Evolutionary conservation across 2,113 vertebrate genomes (phyloP).

Genomic region (Sula dactylatra): DNA sequence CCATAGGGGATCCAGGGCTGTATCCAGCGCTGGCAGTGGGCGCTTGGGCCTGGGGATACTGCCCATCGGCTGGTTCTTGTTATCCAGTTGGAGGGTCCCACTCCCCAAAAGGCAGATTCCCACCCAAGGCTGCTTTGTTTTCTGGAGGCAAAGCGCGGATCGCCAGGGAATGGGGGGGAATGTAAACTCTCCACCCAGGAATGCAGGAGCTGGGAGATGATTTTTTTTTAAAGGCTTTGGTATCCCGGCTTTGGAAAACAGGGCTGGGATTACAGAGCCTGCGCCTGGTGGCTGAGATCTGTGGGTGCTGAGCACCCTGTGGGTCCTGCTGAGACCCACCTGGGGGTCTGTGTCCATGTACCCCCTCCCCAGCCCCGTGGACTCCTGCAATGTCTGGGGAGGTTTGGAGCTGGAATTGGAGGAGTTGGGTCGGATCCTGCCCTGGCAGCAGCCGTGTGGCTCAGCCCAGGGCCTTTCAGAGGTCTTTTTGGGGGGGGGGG

Average conservation of each 20-base stretch:
- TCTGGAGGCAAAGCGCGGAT: neutral
- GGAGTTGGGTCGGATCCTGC: neutral
- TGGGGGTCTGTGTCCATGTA: neutral
- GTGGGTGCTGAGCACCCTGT: neutral
- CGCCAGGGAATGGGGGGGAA: neutral
- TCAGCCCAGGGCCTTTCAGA: neutral
- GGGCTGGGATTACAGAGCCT: neutral
- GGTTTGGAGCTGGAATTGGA: neutral
- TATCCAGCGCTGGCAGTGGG: neutral
- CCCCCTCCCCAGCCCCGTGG: rapidly evolving
- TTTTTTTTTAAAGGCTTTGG: neutral
- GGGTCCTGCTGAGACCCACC: neutral
- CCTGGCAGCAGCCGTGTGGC: neutral
- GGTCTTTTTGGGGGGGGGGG: rapidly evolving
- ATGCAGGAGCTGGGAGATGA: constrained; percentile 6
- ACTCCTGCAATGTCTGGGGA: neutral
- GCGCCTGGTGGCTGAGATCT: rapidly evolving
- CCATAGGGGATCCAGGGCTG: rapidly evolving
- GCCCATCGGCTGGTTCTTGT: neutral
- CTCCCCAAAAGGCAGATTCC: neutral
- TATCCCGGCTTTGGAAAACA: neutral
- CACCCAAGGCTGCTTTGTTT: neutral
- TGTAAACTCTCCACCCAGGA: constrained; percentile 60
- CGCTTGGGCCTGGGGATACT: neutral
- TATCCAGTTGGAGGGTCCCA: rapidly evolving